phyloP scores from a whole-genome alignment of 2,113 vertebrate species.

The Tiliqua scincoides region DNA sequence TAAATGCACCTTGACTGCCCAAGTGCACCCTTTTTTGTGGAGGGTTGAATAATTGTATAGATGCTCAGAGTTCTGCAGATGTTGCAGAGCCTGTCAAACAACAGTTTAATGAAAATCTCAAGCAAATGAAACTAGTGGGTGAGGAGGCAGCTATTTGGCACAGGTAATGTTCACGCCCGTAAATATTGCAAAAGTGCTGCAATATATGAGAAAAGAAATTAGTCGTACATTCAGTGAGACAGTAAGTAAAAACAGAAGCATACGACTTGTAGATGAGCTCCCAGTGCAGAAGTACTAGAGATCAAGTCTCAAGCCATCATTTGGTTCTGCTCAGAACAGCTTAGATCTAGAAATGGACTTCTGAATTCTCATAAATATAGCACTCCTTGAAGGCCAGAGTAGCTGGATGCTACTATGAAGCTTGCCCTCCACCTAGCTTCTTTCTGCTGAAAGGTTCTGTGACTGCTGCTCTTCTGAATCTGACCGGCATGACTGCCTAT shows the following conservation, averaged over 20 bases:
- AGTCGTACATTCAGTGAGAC: not conserved
- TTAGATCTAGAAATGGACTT: not conserved
- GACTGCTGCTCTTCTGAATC: not conserved
- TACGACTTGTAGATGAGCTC: not conserved
- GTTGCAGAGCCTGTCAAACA: not conserved
- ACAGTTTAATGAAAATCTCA: constrained; percentile 1
- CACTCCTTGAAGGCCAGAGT: not conserved
- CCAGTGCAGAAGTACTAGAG: not conserved
- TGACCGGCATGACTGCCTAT: not conserved
- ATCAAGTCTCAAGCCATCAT: not conserved
- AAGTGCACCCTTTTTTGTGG: not conserved
- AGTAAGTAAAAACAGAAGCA: not conserved
- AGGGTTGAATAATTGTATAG: not conserved
- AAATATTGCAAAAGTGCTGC: not conserved
- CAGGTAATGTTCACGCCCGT: not conserved
- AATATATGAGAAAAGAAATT: not conserved
- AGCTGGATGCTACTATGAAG: not conserved
- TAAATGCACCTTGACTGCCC: not conserved
- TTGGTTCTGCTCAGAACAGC: not conserved
- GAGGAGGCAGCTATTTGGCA: constrained; percentile 5
- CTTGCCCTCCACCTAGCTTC: not conserved
- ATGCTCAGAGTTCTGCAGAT: not conserved
- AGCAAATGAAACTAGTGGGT: not conserved
- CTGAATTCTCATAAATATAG: not conserved
- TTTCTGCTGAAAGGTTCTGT: not conserved